Evolutionary conservation across 2,888 invertebrate species (phyloP), one percentile per base, ranked within the genome.

Genomic region (Pterobdella sp.): DNA sequence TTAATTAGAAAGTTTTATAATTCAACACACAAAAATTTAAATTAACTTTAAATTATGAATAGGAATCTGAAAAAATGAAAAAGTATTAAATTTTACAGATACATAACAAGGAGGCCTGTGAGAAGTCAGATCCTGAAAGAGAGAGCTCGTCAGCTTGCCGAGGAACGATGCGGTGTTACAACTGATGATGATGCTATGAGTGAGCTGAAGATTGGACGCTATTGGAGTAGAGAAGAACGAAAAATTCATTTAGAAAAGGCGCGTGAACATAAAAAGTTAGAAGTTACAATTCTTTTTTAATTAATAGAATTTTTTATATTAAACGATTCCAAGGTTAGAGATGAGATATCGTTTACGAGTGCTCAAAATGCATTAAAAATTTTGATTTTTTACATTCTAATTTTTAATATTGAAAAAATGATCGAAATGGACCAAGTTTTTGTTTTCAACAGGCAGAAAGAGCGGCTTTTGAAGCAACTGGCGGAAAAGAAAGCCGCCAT

Each of bases 171-270:
- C 66, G 88, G 88, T 0, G 85, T 89, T 72, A 89, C 89, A 0
- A 90, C 90, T 0, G 91, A 91, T 80, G 91, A 91, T 79, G 90
- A 91, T 78, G 89, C 90, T 31, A 87, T 89, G 82, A 90, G 90
- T 22, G 90, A 90, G 81, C 85, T 90, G 75, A 91, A 91, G 86
- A 79, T 83, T 29, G 90, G 90, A 4, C 87, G 89, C 37, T 91
- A 90, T 81, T 91, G 90, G 89, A 88, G 87, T 1, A 88, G 88
- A 81, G 90, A 90, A 77, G 90, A 91, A 77, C 87, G 90, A 1
- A 90, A 90, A 79, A 85, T 88, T 64, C 90, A 91, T 78, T 82
- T 90, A 78, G 90, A 90, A 80, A 87, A 88, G 72, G 88, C 90
- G 0, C 86, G 87, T 67, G 89, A 90, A 80, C 86, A 89, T 74